A percentile compares a stretch with the other conserved stretches of the same genome.
Conservation (phyloP, 2,113 vertebrate genomes). For the Zootoca vivipara region DNA sequence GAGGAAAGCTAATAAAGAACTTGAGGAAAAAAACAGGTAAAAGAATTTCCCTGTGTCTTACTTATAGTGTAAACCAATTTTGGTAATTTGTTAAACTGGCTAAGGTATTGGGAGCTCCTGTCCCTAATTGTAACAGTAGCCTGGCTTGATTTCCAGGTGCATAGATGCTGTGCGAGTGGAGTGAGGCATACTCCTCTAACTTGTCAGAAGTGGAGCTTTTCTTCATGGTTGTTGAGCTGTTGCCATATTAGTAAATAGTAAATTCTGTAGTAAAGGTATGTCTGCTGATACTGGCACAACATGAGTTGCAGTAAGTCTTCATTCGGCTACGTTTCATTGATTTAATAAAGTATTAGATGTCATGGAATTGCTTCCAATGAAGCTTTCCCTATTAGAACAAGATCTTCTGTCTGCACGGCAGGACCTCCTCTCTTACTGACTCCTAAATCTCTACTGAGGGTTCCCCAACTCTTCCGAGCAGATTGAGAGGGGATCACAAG, state of each 20-base stretch:
- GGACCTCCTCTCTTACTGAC: no score
- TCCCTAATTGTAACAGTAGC: background rate
- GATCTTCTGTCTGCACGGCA: background rate
- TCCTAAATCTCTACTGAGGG: background rate
- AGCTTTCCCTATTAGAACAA: background rate
- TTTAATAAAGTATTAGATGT: background rate
- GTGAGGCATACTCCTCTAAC: background rate
- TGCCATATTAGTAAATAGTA: background rate
- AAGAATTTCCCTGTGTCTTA: background rate
- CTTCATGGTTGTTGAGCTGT: background rate
- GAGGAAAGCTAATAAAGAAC: constrained; percentile 97
- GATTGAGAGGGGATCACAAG: background rate
- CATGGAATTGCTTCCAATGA: background rate
- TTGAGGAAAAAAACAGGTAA: constrained; percentile 98
- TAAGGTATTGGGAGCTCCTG: background rate
- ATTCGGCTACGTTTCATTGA: background rate
- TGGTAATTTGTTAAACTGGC: constrained; percentile 13
- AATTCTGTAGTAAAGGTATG: background rate
- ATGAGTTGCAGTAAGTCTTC: background rate
- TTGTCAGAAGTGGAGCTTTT: background rate
- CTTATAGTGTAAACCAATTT: background rate
- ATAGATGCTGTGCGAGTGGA: background rate
- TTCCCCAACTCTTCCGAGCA: background rate
- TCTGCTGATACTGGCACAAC: background rate
- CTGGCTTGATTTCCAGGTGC: background rate